phyloP scores from a whole-genome alignment of 2,113 vertebrate species.

The Cathartes aura region DNA sequence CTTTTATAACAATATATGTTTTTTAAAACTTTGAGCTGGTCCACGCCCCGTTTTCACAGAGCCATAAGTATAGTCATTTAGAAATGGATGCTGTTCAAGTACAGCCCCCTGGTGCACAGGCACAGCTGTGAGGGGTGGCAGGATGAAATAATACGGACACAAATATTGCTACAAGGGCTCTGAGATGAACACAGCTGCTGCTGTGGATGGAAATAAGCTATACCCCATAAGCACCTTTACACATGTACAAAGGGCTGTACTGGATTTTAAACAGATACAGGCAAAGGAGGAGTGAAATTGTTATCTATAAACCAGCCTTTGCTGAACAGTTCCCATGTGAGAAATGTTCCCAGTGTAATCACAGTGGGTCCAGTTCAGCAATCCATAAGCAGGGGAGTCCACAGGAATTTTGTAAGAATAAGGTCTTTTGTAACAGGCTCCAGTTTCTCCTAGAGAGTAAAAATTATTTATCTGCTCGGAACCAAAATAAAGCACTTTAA shows the following conservation, averaged over 20 bases:
- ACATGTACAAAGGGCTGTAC: background rate
- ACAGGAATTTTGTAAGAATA: background rate
- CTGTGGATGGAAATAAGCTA: slow-evolving; percentile 29
- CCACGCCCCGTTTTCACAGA: background rate
- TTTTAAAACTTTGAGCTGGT: slow-evolving; percentile 52
- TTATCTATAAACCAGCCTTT: slow-evolving; percentile 11
- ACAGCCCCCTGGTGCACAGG: slow-evolving; percentile 62
- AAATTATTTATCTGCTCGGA: background rate
- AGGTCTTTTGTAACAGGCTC: background rate
- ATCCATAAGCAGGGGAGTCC: background rate
- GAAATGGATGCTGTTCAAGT: slow-evolving; percentile 63
- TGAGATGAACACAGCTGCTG: slow-evolving; percentile 44
- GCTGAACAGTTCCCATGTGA: slow-evolving; percentile 2
- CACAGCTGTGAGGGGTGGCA: slow-evolving; percentile 60
- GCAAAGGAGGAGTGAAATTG: slow-evolving; percentile 13
- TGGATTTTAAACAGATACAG: slow-evolving; percentile 41
- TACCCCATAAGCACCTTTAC: slow-evolving; percentile 47
- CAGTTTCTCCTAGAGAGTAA: background rate
- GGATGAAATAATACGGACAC: slow-evolving; percentile 50
- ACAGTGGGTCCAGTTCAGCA: slow-evolving; percentile 23
- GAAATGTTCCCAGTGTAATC: slow-evolving; percentile 37
- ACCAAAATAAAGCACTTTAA: background rate
- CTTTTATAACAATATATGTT: slow-evolving; percentile 10
- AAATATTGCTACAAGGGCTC: slow-evolving; percentile 52
- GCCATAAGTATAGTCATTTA: slow-evolving; percentile 9